A percentile compares a stretch with the other conserved stretches of the same genome.
These are phyloP conservation scores for Halichondria panicea DNA, from an alignment of 37 sponge, comb jelly and placozoan genomes.

Conservation along the genomic window DNA sequence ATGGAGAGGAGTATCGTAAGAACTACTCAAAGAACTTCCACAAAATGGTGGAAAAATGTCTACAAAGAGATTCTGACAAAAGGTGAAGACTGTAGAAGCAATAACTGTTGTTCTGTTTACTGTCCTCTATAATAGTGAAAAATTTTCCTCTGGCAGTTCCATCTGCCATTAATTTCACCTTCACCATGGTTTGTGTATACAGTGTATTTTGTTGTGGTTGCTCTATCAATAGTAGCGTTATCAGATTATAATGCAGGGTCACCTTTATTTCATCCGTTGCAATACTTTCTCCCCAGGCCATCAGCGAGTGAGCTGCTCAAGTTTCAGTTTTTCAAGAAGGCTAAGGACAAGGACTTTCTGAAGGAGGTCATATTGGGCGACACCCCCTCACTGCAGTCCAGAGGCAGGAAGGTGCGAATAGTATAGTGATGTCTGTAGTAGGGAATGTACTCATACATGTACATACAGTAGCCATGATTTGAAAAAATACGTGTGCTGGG, in stretches of 20 bases:
- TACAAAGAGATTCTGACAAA: conserved; percentile 82
- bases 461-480: conserved; percentile 2
- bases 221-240: too few species aligned
- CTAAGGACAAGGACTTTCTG: conserved; percentile 75
- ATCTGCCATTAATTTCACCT: neutral
- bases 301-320: conserved; percentile 87
- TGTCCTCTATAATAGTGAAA: neutral
- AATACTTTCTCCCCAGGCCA: conserved; percentile 65
- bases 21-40: conserved; percentile 86
- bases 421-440: too few species aligned
- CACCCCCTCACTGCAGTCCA: conserved; percentile 46
- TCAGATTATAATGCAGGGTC: too few species aligned
- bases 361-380: conserved; percentile 65
- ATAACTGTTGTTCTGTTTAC: too few species aligned
- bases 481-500: too few species aligned
- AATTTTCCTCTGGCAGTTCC: neutral
- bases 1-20: conserved; percentile 82
- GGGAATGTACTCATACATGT: too few species aligned
- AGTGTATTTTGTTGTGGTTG: too few species aligned
- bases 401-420: conserved; percentile 81
- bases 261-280: too few species aligned
- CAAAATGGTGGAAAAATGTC: conserved; percentile 92
- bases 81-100: conserved; percentile 27
- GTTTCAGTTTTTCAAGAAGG: conserved; percentile 96
- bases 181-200: neutral